A percentile compares a stretch with the other conserved stretches of the same genome.
Conservation (phyloP, 2,888 invertebrate species). For the Platycheirus albimanus region DNA sequence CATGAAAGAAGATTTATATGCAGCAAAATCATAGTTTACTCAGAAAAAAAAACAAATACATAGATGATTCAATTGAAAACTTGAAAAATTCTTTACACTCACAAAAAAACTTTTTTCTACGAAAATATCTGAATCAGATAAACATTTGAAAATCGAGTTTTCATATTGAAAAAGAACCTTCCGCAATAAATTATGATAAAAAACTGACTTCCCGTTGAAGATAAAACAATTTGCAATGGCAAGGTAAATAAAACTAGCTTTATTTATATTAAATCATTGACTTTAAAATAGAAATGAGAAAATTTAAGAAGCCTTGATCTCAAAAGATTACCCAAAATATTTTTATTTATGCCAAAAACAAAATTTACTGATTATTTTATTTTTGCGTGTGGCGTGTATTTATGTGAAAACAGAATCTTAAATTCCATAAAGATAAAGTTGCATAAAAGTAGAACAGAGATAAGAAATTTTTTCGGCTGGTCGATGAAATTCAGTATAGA, state of each 20-base stretch:
- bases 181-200: not conserved
- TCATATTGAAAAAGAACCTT: too few relatives aligned
- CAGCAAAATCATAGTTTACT: too few relatives aligned
- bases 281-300: slow-evolving; percentile 10
- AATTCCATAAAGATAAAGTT: slow-evolving; percentile 34
- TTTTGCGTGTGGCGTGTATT: not conserved
- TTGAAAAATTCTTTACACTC: too few relatives aligned
- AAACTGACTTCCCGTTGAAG: not conserved
- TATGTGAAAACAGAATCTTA: slow-evolving; percentile 7
- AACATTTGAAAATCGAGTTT: too few relatives aligned
- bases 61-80: too few relatives aligned
- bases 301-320: slow-evolving; percentile 18
- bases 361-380: slow-evolving; percentile 10
- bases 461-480: slow-evolving; percentile 15
- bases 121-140: too few relatives aligned
- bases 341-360: slow-evolving; percentile 14
- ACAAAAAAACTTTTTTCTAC: too few relatives aligned
- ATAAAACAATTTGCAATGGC: not conserved
- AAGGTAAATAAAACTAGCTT: slow-evolving; percentile 1
- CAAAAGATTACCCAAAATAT: slow-evolving; percentile 32
- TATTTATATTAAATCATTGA: not conserved
- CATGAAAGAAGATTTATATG: too few relatives aligned
- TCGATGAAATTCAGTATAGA: too few relatives aligned
- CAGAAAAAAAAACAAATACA: too few relatives aligned
- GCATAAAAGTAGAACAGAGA: slow-evolving; percentile 38